Base-by-base conservation (phyloP, 2,888 invertebrate species). In the Xylophagus ater region DNA sequence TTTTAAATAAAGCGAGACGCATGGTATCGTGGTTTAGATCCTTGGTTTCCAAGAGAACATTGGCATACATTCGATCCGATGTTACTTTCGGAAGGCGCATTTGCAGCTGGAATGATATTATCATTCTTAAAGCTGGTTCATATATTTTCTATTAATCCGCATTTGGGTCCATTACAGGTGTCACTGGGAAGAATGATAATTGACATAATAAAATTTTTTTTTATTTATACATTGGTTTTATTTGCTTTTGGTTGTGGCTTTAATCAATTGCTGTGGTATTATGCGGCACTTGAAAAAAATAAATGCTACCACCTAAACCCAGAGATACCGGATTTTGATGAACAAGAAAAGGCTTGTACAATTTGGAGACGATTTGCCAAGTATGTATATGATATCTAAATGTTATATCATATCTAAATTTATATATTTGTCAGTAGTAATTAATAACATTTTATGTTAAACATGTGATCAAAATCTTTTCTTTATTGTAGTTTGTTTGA, bases 41-140 rank as follows among this genome's bases (percentile, higher is more conserved):
- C 87, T 1, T 86, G 84, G 76, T 84, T 85, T 55, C 86, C 87
- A 0, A 71, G 93, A 23, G 88, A 89, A 55, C 72, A 83, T 46
- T 96, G 96, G 96, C 84, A 90, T 60, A 82, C 87, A 1, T 94
- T 85, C 61, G 94, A 96, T 66, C 96, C 96, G 1, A 92, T 93
- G 80, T 67, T 96, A 14, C 72, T 96, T 10, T 86, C 89, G 0
- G 90, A 92, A 66, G 63, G 90, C 34, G 85, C 94, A 28, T 96
- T 96, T 60, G 93, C 94, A 1, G 93, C 93, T 0, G 94, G 89
- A 50, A 96, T 94, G 84, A 93, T 96, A 54, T 93, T 90, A 65
- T 90, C 89, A 45, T 92, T 88, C 55, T 71, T 96, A 41, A 96
- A 96, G 63, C 73, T 96, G 55, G 93, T 96, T 14, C 93, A 94